Evolutionary conservation across 2,113 vertebrate genomes (phyloP).

Genomic region (Cochlearius cochlearius): DNA sequence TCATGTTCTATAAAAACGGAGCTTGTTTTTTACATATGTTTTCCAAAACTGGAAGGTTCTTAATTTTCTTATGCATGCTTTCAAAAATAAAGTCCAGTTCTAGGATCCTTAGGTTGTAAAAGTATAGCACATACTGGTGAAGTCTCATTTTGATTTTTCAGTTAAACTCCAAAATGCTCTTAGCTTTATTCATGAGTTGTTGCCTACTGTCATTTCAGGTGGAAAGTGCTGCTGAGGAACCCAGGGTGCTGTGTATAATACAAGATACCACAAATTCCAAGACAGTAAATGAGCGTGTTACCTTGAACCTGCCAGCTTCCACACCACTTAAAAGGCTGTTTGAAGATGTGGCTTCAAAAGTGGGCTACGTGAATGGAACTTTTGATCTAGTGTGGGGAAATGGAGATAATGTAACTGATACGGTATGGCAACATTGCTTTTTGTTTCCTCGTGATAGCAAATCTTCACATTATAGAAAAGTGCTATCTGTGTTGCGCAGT

Average conservation of each 20-base stretch:
- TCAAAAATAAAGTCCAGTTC: neutral
- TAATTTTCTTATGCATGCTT: neutral
- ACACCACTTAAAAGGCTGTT: slow-evolving; percentile 87
- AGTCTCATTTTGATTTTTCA: neutral
- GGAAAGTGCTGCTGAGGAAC: slow-evolving; percentile 96
- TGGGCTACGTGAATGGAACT: slow-evolving; percentile 89
- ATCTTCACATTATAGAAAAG: fast-evolving
- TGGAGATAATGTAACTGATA: slow-evolving; percentile 70
- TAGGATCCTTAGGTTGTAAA: neutral
- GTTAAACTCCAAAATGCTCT: neutral
- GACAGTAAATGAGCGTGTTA: slow-evolving; percentile 88
- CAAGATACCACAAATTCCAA: slow-evolving; percentile 95
- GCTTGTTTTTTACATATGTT: neutral
- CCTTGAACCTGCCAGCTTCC: slow-evolving; percentile 94
- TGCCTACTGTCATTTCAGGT: slow-evolving; percentile 77
- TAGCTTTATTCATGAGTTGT: neutral
- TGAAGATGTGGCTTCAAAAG: slow-evolving; percentile 91
- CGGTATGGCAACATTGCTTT: slow-evolving; percentile 70
- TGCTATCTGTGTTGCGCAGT: fast-evolving
- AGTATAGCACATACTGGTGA: neutral
- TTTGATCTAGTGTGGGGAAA: slow-evolving; percentile 89
- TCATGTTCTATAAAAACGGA: neutral
- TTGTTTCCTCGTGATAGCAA: neutral
- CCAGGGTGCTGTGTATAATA: slow-evolving; percentile 94
- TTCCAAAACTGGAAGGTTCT: neutral